phyloP scores from a whole-genome alignment of 2,888 invertebrate species.

The Drosophila subsilvestris region DNA sequence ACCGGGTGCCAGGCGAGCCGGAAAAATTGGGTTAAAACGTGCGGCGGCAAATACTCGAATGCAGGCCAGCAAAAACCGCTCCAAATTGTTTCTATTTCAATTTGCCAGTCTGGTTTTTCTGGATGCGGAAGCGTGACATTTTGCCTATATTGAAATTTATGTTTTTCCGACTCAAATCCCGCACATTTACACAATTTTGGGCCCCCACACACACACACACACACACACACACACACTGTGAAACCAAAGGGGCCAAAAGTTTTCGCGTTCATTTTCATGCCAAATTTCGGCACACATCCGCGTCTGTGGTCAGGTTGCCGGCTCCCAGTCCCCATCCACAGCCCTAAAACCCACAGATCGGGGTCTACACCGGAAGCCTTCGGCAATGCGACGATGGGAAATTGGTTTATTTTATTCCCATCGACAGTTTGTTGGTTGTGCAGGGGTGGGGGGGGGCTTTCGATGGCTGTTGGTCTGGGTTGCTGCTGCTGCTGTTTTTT shows the following conservation, averaged over 20 bases:
- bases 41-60: conserved; percentile 34
- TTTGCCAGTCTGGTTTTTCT: conserved; percentile 57
- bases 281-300: conserved; percentile 58
- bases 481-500: neutral
- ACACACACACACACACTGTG: too few species aligned
- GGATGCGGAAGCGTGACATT: conserved; percentile 70
- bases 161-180: conserved; percentile 64
- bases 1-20: conserved; percentile 38
- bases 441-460: neutral
- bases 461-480: neutral
- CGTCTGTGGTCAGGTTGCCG: conserved; percentile 45
- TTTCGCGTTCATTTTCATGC: conserved; percentile 60
- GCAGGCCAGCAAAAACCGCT: conserved; percentile 36
- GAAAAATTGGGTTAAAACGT: conserved; percentile 75
- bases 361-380: conserved; percentile 40
- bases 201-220: too few species aligned
- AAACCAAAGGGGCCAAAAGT: conserved; percentile 42
- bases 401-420: conserved; percentile 77
- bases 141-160: conserved; percentile 74
- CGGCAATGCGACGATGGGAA: conserved; percentile 65
- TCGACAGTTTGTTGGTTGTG: conserved; percentile 49
- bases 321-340: neutral
- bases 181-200: conserved; percentile 65
- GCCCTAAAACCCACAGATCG: neutral
- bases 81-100: conserved; percentile 71